These are phyloP conservation scores for Cataglyphis altisquamis DNA, from an alignment of 2,888 invertebrate species.

Conservation along the genomic window DNA sequence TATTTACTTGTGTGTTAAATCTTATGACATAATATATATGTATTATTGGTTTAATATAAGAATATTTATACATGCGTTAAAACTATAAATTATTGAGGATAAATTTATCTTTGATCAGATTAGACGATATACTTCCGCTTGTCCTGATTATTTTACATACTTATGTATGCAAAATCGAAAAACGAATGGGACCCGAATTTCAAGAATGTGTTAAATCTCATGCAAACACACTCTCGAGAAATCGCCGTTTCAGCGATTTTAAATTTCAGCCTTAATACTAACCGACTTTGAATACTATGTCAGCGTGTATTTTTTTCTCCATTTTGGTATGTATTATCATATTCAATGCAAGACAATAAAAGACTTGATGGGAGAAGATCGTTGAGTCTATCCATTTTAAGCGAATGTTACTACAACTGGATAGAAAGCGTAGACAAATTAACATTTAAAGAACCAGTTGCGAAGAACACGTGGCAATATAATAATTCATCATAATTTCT, in stretches of 20 bases:
- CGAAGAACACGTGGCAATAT: neutral
- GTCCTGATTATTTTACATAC: slow-evolving; percentile 38
- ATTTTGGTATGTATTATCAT: neutral
- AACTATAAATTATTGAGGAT: neutral
- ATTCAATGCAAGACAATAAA: neutral
- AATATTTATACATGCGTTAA: neutral
- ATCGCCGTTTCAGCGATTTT: neutral
- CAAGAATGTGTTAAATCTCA: slow-evolving; percentile 49
- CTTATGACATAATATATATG: neutral
- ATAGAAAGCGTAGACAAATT: slow-evolving; percentile 15
- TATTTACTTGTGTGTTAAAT: neutral
- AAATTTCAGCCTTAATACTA: slow-evolving; percentile 1
- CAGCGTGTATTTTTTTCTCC: neutral
- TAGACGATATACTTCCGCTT: neutral
- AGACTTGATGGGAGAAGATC: neutral
- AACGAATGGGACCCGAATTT: slow-evolving; percentile 37
- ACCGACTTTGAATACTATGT: neutral
- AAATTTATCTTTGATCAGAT: neutral
- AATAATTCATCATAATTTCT: slow-evolving; percentile 24
- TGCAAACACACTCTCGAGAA: slow-evolving; percentile 42
- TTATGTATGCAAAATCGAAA: slow-evolving; percentile 28
- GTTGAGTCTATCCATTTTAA: neutral
- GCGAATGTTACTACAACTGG: neutral
- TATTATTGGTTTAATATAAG: slow-evolving; percentile 12
- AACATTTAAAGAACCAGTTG: slow-evolving; percentile 21